Percentiles rank a stretch among this genome's conserved stretches.
These are phyloP conservation scores for Macquaria ambigua DNA, from an alignment of 2,113 vertebrate genomes.

Conservation along the genomic window DNA sequence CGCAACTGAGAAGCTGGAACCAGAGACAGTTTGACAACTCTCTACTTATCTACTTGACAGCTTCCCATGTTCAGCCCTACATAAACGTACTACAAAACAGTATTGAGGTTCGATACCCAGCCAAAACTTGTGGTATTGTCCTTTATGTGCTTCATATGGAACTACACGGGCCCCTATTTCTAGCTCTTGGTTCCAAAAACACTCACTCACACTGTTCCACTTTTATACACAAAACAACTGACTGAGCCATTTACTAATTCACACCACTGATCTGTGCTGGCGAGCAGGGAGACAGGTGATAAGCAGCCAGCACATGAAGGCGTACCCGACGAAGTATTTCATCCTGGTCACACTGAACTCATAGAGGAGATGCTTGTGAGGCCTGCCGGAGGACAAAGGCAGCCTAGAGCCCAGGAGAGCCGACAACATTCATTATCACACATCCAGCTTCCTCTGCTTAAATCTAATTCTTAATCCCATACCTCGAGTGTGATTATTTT, in stretches of 20 bases:
- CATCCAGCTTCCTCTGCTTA: slow-evolving; percentile 49
- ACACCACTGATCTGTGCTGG: slow-evolving; percentile 55
- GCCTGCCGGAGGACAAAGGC: slow-evolving; percentile 56
- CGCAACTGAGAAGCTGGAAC: background rate
- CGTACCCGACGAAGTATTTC: slow-evolving; percentile 37
- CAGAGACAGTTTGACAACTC: background rate
- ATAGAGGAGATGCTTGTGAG: slow-evolving; percentile 24
- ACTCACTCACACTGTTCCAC: background rate
- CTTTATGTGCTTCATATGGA: background rate
- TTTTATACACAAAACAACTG: slow-evolving; percentile 35
- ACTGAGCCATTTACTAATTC: slow-evolving; percentile 48
- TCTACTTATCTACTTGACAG: background rate
- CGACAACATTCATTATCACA: slow-evolving; percentile 70
- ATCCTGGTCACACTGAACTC: slow-evolving; percentile 52
- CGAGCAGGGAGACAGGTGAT: slow-evolving; percentile 52
- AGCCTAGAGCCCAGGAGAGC: slow-evolving; percentile 64
- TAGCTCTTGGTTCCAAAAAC: background rate
- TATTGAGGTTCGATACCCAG: background rate
- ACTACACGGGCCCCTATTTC: background rate
- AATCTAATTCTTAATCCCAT: slow-evolving; percentile 80
- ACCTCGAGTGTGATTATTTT: slow-evolving; percentile 77
- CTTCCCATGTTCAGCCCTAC: background rate
- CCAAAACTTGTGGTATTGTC: background rate
- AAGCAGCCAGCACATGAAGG: slow-evolving; percentile 49
- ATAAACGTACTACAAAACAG: background rate